These are phyloP conservation scores for Ceriagrion tenellum DNA, from an alignment of 2,888 invertebrate species.

Conservation along the genomic window DNA sequence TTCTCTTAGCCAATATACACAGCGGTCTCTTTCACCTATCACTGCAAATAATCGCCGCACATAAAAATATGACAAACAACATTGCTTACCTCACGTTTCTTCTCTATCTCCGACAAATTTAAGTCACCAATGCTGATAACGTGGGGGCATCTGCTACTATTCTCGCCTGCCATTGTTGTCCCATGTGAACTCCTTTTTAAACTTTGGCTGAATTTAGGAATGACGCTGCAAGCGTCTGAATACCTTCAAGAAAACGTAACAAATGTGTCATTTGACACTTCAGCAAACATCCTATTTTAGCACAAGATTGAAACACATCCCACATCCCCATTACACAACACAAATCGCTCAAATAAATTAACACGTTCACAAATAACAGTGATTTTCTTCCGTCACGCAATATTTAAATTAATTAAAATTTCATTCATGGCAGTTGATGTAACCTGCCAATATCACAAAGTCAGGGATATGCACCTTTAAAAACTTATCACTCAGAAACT, in stretches of 20 bases:
- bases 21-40: no score
- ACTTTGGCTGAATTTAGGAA: neutral
- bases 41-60: neutral
- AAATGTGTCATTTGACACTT: neutral
- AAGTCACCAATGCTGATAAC: conserved; percentile 69
- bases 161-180: conserved; percentile 37
- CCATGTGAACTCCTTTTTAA: neutral
- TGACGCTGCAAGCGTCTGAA: neutral
- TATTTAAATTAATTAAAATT: conserved; percentile 19
- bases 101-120: conserved; percentile 70
- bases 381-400: neutral
- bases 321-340: neutral
- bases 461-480: neutral
- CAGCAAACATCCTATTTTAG: neutral
- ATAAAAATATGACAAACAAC: neutral
- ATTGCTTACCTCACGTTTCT: conserved; percentile 70
- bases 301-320: neutral
- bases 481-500: neutral
- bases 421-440: neutral
- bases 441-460: neutral
- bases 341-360: neutral
- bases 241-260: conserved; percentile 36
- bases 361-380: neutral
- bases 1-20: no score
- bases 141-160: conserved; percentile 71